phyloP scores from a whole-genome alignment of 2,113 vertebrate genomes.

The Epinephelus lanceolatus region DNA sequence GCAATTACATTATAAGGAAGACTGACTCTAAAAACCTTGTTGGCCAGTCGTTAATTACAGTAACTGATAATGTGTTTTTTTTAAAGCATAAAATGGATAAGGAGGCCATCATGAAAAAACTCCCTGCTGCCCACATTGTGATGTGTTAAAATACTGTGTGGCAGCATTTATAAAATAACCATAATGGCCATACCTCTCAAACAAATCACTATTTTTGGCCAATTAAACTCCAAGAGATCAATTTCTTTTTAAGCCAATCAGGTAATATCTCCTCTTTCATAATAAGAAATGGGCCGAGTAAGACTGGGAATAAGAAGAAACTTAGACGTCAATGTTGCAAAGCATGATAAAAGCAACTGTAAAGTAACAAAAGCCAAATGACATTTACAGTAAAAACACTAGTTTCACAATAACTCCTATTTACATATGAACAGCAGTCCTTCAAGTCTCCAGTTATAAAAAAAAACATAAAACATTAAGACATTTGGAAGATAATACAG shows the following conservation, averaged over 20 bases:
- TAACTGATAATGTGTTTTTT: constrained; percentile 8
- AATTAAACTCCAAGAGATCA: constrained; percentile 11
- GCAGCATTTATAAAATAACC: constrained; percentile 28
- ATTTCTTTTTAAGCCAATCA: constrained; percentile 12
- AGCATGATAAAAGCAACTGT: constrained; percentile 72
- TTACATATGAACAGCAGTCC: constrained; percentile 97
- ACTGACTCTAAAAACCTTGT: constrained; percentile 8
- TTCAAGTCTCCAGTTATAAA: constrained; percentile 97
- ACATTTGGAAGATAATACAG: constrained; percentile 87
- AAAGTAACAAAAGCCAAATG: constrained; percentile 83
- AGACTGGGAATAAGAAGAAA: constrained; percentile 60
- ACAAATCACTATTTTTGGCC: constrained; percentile 14
- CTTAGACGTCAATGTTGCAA: constrained; percentile 46
- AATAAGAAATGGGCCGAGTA: constrained; percentile 50
- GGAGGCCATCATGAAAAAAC: background rate
- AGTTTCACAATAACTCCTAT: constrained; percentile 92
- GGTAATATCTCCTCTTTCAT: constrained; percentile 14
- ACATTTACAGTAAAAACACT: constrained; percentile 89
- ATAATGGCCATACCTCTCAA: background rate
- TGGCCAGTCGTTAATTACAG: background rate
- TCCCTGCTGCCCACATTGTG: constrained; percentile 20
- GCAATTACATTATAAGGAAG: constrained; percentile 16
- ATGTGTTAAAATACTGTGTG: constrained; percentile 27
- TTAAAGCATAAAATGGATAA: constrained; percentile 6
- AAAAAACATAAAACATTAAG: constrained; percentile 80